A percentile compares a stretch with the other conserved stretches of the same genome.
Evolutionary conservation across 2,888 invertebrate species (phyloP).

Genomic region (Chloromyia formosa): DNA sequence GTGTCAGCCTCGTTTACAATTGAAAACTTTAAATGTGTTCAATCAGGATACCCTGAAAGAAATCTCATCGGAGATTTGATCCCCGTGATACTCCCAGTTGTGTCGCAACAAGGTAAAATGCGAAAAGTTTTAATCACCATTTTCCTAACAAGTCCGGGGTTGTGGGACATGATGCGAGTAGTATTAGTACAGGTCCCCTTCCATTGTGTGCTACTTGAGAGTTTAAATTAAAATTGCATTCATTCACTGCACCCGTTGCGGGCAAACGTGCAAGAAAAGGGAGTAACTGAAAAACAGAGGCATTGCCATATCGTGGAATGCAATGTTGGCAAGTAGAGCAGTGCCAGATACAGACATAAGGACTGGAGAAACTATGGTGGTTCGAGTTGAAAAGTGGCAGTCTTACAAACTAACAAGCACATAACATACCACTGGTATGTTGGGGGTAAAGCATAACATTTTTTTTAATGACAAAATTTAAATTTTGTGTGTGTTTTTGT

Average conservation of each 20-base stretch:
- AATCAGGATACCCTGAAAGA: conserved; percentile 2
- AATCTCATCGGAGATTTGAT: neutral
- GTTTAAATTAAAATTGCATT: conserved; percentile 42
- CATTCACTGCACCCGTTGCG: conserved; percentile 32
- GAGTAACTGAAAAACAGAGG: neutral
- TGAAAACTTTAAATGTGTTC: conserved; percentile 23
- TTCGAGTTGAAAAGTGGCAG: conserved; percentile 4
- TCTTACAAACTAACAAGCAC: neutral
- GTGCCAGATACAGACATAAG: neutral
- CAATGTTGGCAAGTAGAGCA: neutral
- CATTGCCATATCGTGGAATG: too few species aligned
- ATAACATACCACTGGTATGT: neutral
- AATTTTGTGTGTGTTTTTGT: conserved; percentile 47
- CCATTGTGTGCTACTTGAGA: conserved; percentile 37
- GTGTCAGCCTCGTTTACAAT: neutral
- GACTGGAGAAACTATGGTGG: neutral
- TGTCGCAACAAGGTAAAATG: conserved; percentile 1
- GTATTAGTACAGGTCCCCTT: neutral
- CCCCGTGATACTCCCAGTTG: neutral
- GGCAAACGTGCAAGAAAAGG: neutral
- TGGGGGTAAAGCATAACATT: conserved; percentile 42
- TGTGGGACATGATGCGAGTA: neutral
- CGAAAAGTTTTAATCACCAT: neutral
- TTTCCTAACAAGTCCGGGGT: neutral
- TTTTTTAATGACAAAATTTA: conserved; percentile 47